These are phyloP conservation scores for Amphibalanus amphitrite DNA, from an alignment of 1,140 invertebrate genomes.

Conservation along the genomic window DNA sequence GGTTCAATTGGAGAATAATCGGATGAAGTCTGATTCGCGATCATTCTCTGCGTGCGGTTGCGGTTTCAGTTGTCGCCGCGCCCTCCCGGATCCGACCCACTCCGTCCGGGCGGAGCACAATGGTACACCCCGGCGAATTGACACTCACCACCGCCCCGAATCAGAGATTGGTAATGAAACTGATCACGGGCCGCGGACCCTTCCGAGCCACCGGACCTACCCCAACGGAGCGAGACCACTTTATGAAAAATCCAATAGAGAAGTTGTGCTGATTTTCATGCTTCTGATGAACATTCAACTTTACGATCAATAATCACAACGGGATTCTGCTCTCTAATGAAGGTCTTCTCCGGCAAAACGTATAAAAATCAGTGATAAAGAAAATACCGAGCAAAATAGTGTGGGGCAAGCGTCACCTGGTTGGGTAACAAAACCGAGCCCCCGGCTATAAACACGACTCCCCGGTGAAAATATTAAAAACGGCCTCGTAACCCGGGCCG, in stretches of 20 bases:
- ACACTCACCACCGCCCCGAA: too few species aligned
- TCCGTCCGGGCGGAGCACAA: neutral
- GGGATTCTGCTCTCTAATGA: neutral
- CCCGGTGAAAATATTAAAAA: conserved; percentile 1
- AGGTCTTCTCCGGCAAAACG: neutral
- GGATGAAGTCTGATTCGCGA: neutral
- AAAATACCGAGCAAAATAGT: neutral
- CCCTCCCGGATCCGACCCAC: too few species aligned
- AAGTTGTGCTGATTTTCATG: neutral
- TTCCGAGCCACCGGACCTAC: neutral
- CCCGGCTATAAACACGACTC: neutral
- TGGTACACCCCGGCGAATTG: neutral
- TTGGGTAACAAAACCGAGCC: neutral
- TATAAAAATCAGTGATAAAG: conserved; percentile 1
- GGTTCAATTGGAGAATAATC: neutral
- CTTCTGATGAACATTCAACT: neutral
- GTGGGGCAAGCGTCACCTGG: neutral
- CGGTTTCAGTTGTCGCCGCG: neutral
- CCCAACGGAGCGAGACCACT: neutral
- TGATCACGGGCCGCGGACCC: neutral
- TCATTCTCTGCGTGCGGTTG: neutral
- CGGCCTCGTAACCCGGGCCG: neutral
- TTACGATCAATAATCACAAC: conserved; percentile 2
- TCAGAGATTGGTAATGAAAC: neutral
- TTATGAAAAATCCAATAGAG: conserved; percentile 1